Percentiles rank a stretch among this genome's conserved stretches.
phyloP scores from a whole-genome alignment of 2,113 vertebrate genomes.

The Saimiri boliviensis region DNA sequence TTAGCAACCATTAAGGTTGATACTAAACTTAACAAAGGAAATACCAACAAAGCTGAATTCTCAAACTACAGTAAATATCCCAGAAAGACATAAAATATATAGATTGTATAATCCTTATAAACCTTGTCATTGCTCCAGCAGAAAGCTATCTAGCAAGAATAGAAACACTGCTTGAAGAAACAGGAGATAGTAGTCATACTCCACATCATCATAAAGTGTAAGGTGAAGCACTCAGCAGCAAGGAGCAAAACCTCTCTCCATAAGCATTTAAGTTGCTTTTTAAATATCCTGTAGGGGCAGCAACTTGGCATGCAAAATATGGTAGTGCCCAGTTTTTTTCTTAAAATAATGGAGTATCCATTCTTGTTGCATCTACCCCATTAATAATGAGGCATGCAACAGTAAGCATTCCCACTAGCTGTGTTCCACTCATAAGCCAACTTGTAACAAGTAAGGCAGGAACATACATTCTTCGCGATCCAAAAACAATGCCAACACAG shows the following conservation, averaged over 20 bases:
- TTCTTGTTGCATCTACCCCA: constrained; percentile 94
- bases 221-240: no score
- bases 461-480: constrained; percentile 94
- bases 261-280: constrained; percentile 91
- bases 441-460: constrained; percentile 95
- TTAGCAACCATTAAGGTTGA: constrained; percentile 90
- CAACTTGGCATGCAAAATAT: constrained; percentile 96
- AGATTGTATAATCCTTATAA: constrained; percentile 93
- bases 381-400: constrained; percentile 98
- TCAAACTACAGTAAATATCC: constrained; percentile 94
- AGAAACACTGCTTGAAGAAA: no score
- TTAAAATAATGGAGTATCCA: constrained; percentile 87
- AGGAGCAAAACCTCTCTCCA: constrained; percentile 80
- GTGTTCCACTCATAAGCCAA: constrained; percentile 98
- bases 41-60: constrained; percentile 91
- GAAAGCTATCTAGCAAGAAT: no score
- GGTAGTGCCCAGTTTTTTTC: constrained; percentile 90
- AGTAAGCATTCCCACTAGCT: constrained; percentile 95
- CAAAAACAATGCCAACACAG: constrained; percentile 95
- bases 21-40: constrained; percentile 93
- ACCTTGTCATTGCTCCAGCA: constrained; percentile 80
- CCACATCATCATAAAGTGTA: no score
- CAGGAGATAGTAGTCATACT: no score
- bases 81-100: constrained; percentile 91
- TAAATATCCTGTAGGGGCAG: constrained; percentile 95